Percentiles rank a stretch among this genome's conserved stretches.
Conservation (phyloP, 2,888 invertebrate genomes). For the Mechanitis messenoides region DNA sequence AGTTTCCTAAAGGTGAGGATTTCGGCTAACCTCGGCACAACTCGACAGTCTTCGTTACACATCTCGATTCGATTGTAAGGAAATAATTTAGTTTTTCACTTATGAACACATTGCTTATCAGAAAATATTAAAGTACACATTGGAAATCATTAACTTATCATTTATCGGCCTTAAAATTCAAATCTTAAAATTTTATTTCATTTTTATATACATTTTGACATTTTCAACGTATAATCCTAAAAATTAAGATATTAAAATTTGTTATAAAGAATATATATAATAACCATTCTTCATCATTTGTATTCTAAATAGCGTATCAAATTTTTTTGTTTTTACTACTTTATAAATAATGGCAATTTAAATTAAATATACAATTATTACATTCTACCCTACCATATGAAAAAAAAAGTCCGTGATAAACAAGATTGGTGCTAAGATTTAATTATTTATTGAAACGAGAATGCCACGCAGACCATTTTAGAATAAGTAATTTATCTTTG, state of each 20-base stretch:
- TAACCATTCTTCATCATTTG: no score
- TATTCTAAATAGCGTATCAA: no score
- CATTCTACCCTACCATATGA: no score
- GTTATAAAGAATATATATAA: no score
- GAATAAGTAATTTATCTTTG: not conserved
- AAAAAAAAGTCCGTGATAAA: not conserved
- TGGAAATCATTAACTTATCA: constrained; percentile 27
- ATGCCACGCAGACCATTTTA: constrained; percentile 1
- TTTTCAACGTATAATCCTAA: no score
- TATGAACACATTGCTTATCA: constrained; percentile 40
- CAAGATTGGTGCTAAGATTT: constrained; percentile 8
- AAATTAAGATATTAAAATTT: no score
- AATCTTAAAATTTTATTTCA: not conserved
- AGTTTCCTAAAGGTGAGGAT: constrained; percentile 71
- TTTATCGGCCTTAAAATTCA: not conserved
- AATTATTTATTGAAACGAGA: constrained; percentile 14
- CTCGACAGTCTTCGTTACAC: constrained; percentile 60
- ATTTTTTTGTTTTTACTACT: no score
- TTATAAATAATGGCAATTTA: no score
- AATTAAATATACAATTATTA: no score
- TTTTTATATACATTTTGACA: no score
- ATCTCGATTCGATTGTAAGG: constrained; percentile 67
- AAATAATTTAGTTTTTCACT: constrained; percentile 62
- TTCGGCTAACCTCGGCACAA: constrained; percentile 55
- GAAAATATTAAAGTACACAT: constrained; percentile 39